Evolutionary conservation across 2,113 vertebrate species (phyloP), one percentile per base, ranked within the genome.

Genomic region (Alligator sinensis): DNA sequence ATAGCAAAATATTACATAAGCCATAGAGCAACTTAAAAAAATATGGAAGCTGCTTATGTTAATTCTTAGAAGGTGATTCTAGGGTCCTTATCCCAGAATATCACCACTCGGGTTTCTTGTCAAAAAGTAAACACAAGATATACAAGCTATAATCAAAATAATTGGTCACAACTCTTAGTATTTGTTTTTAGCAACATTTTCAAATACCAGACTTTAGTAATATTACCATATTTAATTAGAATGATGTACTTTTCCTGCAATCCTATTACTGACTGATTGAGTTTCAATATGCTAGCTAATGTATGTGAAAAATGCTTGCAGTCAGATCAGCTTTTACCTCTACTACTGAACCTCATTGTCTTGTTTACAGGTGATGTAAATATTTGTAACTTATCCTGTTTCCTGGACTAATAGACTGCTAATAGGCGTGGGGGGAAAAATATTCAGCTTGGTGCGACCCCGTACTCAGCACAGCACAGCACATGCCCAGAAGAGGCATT

Each of bases 11-110:
- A 66, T 66, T n/a, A 18, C 28, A n/a, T 66, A 16, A n/a, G 27
- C 25, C n/a, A n/a, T n/a, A 66, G 64, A 47, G 15, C 27, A 66
- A 14, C 18, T 66, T 28, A 66, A 66, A 66, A 66, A n/a, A n/a
- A 17, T n/a, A 66, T 28, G 64, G 28, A 60, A 91, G 60, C 9
- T 57, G 18, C 14, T 55, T 88, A 6, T 70, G 9, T 74, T 91
- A 90, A 75, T 80, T 75, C 47, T 22, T 15, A 86, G 28, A 9
- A 63, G 47, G 47, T 47, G 47, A 47, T 47, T 47, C 47, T 47
- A 38, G 0, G 3, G 78, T 9, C 3, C 0, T 80, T 22, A 74
- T 1, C 8, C 8, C 12, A 13, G 25, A 64, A 64, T 27, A 27
- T 16, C 27, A 28, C 11, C 63, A 64, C 27, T 64, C 25, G 2